phyloP scores from a whole-genome alignment of 1,140 invertebrate species.

The Drosophila auraria region DNA sequence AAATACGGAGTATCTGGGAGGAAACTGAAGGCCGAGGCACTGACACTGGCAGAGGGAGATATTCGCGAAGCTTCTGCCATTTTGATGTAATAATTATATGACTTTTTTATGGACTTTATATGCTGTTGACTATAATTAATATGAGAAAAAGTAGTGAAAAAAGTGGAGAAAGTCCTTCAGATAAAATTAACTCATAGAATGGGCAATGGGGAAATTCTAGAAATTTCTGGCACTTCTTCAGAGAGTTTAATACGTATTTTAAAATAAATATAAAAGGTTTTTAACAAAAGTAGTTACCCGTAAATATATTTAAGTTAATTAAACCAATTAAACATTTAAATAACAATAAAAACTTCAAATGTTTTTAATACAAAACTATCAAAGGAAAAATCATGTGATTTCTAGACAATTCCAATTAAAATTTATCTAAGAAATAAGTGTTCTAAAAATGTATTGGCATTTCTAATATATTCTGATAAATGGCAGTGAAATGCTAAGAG shows the following conservation, averaged over 20 bases:
- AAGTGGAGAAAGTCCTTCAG: not conserved
- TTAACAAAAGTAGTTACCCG: not conserved
- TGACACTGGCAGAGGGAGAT: conserved; percentile 1
- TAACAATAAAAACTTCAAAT: not conserved
- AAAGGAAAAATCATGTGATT: not conserved
- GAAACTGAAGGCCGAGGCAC: not conserved
- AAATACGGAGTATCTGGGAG: not conserved
- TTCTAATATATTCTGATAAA: too few species aligned
- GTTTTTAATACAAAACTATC: not conserved
- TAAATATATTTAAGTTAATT: not conserved
- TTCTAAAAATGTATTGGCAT: too few species aligned
- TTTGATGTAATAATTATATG: not conserved
- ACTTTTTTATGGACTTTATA: not conserved
- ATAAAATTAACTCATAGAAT: not conserved
- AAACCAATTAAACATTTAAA: not conserved
- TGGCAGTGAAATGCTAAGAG: too few species aligned
- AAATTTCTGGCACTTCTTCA: not conserved
- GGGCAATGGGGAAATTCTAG: not conserved
- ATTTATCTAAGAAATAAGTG: not conserved
- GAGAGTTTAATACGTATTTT: not conserved
- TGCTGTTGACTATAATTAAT: conserved; percentile 11
- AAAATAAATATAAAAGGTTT: not conserved
- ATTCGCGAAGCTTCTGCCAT: conserved; percentile 25
- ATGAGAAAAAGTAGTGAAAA: not conserved
- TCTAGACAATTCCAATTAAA: not conserved